Evolutionary conservation across 2,797 vertebrate species (phyloP), one percentile per base, ranked within the genome.

Genomic region (Ceryle rudis): DNA sequence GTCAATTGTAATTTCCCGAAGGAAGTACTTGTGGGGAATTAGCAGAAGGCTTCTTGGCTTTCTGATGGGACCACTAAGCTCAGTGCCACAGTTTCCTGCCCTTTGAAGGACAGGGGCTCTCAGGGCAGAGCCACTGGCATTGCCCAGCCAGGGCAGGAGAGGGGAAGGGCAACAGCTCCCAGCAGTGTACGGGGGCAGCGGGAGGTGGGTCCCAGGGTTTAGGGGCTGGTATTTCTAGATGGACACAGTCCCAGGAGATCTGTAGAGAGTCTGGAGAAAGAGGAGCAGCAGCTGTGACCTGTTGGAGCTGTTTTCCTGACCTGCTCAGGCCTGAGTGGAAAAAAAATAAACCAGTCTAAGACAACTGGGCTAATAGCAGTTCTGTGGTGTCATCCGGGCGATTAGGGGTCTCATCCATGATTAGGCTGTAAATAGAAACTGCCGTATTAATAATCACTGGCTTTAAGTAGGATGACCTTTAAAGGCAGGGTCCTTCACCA

Each of bases 371-470:
- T 96, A 96, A 95, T 73, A 89, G 57, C 0, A 1, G 46, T 94
- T 97, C 81, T 94, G 78, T 51, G 72, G 78, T 60, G 78, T 95
- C 92, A 91, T 78, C 94, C 64, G 35, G 75, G 86, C 0, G 71
- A 95, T 95, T 93, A 96, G 72, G 86, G 85, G 72, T 83, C 92
- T 96, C 92, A 96, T 85, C 90, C 71, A 14, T 0, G 88, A 92
- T 97, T 97, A 97, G 80, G 57, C 81, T 94, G 52, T 69, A 96
- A 96, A 96, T 95, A 96, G 94, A 95, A 95, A 65, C 49, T 89
- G 35, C 47, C 44, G 69, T 64, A n/a, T 86, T 93, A 95, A 88
- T 75, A 69, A 93, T 39, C 52, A 58, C 65, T 78, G 83, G 25
- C 64, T 73, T 89, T 80, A 95, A 93, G 47, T 10, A 85, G 74